A percentile compares a stretch with the other conserved stretches of the same genome.
phyloP scores from a whole-genome alignment of 2,113 vertebrate species.

The Sorex araneus region DNA sequence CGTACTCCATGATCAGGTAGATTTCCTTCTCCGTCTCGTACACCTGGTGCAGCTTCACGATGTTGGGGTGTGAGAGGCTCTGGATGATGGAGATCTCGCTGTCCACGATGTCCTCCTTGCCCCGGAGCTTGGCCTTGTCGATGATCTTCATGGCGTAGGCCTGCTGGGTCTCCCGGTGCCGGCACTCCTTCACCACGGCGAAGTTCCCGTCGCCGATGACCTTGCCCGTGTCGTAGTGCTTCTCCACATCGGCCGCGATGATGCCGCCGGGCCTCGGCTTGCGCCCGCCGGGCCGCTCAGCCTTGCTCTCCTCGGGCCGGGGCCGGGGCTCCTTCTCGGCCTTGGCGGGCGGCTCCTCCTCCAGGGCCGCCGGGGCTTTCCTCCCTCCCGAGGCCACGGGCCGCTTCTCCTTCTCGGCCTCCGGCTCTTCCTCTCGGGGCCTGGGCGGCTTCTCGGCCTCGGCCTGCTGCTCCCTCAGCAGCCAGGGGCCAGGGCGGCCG shows the following conservation, averaged over 20 bases:
- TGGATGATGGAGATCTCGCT: slow-evolving; percentile 96
- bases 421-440: slow-evolving; percentile 73
- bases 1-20: slow-evolving; percentile 96
- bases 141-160: slow-evolving; percentile 96
- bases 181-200: slow-evolving; percentile 95
- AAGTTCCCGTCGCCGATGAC: slow-evolving; percentile 98
- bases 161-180: slow-evolving; percentile 87
- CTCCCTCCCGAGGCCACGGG: slow-evolving; percentile 71
- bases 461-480: slow-evolving; percentile 77
- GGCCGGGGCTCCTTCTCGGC: slow-evolving; percentile 80
- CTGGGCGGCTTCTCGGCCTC: slow-evolving; percentile 76
- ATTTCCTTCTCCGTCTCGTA: slow-evolving; percentile 94
- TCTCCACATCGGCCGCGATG: slow-evolving; percentile 59
- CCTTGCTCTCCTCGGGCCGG: slow-evolving; percentile 78
- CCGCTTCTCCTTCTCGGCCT: slow-evolving; percentile 79
- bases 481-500: slow-evolving; percentile 80
- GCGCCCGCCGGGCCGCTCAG: slow-evolving; percentile 53
- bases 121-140: slow-evolving; percentile 94
- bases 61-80: slow-evolving; percentile 95
- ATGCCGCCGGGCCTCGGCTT: slow-evolving; percentile 80
- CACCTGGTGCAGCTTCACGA: slow-evolving; percentile 94
- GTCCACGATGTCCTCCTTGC: slow-evolving; percentile 97
- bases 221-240: slow-evolving; percentile 92
- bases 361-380: slow-evolving; percentile 38
- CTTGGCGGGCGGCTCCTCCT: slow-evolving; percentile 30